These are phyloP conservation scores for Epirrita christyi DNA, from an alignment of 2,888 invertebrate genomes.

Conservation along the genomic window DNA sequence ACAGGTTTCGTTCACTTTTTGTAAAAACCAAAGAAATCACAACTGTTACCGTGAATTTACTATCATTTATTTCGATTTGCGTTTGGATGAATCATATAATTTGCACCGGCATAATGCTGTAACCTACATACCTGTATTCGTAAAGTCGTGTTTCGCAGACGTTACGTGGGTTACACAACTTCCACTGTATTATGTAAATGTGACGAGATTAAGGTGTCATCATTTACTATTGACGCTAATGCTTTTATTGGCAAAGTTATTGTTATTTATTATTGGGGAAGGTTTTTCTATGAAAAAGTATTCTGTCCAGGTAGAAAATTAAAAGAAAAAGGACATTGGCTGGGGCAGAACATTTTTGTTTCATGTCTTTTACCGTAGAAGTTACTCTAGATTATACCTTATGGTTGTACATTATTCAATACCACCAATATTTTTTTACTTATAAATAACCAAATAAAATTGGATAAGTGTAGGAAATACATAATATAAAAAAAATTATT, in stretches of 20 bases:
- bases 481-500: too few relatives aligned
- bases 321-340: too few relatives aligned
- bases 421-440: too few relatives aligned
- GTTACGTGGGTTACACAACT: conserved; percentile 27
- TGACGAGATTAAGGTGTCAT: conserved; percentile 17
- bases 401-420: too few relatives aligned
- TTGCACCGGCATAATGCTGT: conserved; percentile 10
- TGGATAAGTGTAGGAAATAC: too few relatives aligned
- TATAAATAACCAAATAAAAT: too few relatives aligned
- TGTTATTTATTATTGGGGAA: background rate
- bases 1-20: too few relatives aligned
- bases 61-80: background rate
- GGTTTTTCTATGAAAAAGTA: too few relatives aligned
- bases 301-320: too few relatives aligned
- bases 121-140: conserved; percentile 37
- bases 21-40: too few relatives aligned
- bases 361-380: background rate
- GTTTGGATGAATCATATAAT: conserved; percentile 5
- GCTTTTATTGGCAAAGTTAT: conserved; percentile 5
- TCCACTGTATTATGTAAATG: conserved; percentile 33
- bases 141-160: conserved; percentile 6
- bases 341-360: too few relatives aligned
- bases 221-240: background rate
- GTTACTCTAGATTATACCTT: too few relatives aligned
- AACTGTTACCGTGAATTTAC: background rate